Conservation (phyloP, 2,113 vertebrate genomes). For the Trichechus manatus region DNA sequence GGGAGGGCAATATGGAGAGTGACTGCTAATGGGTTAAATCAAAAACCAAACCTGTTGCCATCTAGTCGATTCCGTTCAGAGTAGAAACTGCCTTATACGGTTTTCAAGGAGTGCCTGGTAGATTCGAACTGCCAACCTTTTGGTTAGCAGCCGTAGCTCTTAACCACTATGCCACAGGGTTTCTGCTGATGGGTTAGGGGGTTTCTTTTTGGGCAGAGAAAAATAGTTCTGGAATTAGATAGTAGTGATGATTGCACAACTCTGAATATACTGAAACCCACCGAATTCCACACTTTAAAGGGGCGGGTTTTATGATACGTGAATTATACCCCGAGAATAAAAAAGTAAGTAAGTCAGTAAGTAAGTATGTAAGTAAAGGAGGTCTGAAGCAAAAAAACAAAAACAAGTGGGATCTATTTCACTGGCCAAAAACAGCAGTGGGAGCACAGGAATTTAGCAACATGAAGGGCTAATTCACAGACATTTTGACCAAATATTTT, state of each 20-base stretch:
- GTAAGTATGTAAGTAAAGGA: background rate
- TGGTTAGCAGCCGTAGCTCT: no score
- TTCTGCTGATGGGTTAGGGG: background rate
- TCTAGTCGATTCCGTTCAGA: no score
- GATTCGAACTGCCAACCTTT: no score
- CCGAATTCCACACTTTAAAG: background rate
- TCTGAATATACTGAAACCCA: background rate
- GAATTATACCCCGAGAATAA: background rate
- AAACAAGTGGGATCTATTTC: background rate
- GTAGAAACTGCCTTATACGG: no score
- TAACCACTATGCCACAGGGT: background rate
- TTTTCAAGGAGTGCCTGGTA: no score
- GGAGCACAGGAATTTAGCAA: background rate
- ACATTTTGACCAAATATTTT: background rate
- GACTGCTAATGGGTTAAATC: background rate
- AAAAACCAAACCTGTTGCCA: no score
- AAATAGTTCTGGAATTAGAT: slow-evolving; percentile 8
- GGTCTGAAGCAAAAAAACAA: background rate
- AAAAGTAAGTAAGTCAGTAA: background rate
- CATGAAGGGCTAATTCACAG: background rate
- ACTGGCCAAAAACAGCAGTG: background rate
- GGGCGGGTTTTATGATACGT: background rate
- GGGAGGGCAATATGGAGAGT: background rate
- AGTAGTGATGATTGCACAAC: background rate
- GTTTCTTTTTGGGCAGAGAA: background rate